Evolutionary conservation across 2,797 vertebrate species (phyloP).

Genomic region (Eremophila alpestris): DNA sequence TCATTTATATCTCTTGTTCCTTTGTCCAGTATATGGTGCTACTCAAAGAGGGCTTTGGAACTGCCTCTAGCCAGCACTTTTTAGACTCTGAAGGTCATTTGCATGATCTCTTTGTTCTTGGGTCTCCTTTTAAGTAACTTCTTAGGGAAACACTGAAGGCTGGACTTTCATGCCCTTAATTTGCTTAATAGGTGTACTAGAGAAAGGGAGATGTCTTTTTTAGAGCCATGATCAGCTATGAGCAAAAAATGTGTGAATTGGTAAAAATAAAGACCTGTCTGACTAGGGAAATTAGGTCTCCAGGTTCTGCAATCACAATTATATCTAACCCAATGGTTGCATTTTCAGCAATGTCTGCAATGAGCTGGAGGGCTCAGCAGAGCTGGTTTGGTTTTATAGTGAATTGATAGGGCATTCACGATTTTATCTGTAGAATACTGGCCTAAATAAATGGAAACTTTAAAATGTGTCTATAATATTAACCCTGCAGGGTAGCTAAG

Average conservation of each 20-base stretch:
- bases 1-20: neutral
- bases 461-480: neutral
- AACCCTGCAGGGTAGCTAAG: neutral
- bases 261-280: neutral
- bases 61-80: neutral
- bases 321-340: neutral
- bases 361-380: neutral
- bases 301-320: neutral
- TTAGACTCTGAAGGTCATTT: neutral
- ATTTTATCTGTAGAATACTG: neutral
- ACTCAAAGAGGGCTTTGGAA: neutral
- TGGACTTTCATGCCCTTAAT: neutral
- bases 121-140: neutral
- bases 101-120: neutral
- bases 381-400: neutral
- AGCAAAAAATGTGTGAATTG: neutral
- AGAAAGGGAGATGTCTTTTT: neutral
- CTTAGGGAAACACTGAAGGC: neutral
- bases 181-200: neutral
- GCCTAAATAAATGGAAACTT: neutral
- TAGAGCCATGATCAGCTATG: neutral
- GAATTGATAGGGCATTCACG: neutral
- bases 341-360: neutral
- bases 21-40: neutral
- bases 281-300: neutral